Conservation (phyloP, 2,888 invertebrate species). For the Amphipoea oculea region DNA sequence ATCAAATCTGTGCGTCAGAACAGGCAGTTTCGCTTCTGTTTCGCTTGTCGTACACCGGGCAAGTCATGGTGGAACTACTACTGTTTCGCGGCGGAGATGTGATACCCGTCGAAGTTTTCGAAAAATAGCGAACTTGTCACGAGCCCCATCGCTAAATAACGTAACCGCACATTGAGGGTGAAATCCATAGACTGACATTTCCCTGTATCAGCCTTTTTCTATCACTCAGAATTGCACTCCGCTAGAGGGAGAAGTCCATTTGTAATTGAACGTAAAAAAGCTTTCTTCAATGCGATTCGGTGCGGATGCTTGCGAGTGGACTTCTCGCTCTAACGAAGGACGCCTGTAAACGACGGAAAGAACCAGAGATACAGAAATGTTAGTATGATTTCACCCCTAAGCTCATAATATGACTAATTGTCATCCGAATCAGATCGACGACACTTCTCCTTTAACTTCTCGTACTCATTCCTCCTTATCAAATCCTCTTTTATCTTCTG, state of each 20-base stretch:
- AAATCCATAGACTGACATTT: not conserved
- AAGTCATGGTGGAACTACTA: not conserved
- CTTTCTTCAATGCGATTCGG: not conserved
- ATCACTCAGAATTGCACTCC: not conserved
- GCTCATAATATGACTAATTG: constrained; percentile 61
- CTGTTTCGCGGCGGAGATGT: not conserved
- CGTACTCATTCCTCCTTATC: constrained; percentile 84
- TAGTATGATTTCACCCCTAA: not conserved
- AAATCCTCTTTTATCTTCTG: constrained; percentile 83
- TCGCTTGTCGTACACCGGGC: not conserved
- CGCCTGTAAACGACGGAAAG: not conserved
- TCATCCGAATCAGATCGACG: constrained; percentile 80
- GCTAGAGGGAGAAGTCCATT: not conserved
- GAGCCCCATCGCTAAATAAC: constrained; percentile 8
- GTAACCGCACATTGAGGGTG: not conserved
- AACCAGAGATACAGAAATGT: not conserved
- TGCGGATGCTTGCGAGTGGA: not conserved
- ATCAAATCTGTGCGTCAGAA: not conserved
- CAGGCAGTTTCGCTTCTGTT: not conserved
- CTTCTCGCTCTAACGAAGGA: not conserved
- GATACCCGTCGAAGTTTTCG: not conserved
- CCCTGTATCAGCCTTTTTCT: not conserved
- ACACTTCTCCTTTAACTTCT: constrained; percentile 84
- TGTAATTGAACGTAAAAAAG: not conserved
- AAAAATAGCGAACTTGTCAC: constrained; percentile 1